Conservation (phyloP, 2,888 invertebrate genomes). For the Eupithecia inturbata region DNA sequence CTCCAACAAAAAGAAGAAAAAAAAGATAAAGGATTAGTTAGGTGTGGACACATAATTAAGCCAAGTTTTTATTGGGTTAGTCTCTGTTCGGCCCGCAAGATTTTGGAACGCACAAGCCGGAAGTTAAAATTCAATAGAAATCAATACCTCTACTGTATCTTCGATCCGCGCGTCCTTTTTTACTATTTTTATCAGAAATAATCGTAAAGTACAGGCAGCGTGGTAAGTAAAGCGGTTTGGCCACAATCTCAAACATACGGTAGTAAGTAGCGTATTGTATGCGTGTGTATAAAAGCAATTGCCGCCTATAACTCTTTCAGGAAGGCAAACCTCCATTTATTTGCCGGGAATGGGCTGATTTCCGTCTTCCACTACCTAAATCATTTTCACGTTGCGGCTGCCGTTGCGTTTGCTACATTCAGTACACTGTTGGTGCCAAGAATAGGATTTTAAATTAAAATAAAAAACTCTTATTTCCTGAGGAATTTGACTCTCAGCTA, state of each 20-base stretch:
- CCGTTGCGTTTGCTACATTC: constrained; percentile 18
- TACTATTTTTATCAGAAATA: no score
- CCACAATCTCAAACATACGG: not conserved
- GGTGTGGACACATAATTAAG: not conserved
- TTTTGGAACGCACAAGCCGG: no score
- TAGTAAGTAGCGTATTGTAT: not conserved
- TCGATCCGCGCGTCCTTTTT: no score
- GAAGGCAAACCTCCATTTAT: constrained; percentile 58
- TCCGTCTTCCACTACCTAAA: constrained; percentile 71
- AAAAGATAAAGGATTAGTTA: not conserved
- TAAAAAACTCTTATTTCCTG: not conserved
- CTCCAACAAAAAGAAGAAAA: no score
- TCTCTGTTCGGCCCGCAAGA: no score
- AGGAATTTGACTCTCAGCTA: not conserved
- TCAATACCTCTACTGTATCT: no score
- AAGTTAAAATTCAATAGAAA: no score
- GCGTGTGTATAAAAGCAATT: not conserved
- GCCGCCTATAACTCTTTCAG: constrained; percentile 22
- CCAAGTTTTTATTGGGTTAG: not conserved
- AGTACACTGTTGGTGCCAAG: constrained; percentile 14
- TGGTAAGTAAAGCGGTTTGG: not conserved
- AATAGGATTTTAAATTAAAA: not conserved
- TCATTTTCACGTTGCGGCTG: constrained; percentile 68
- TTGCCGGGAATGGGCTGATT: constrained; percentile 63
- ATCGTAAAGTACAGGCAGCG: no score